Percentiles rank a stretch among this genome's conserved stretches.
These are phyloP conservation scores for Sebastes fasciatus DNA, from an alignment of 2,113 vertebrate genomes.

Conservation along the genomic window DNA sequence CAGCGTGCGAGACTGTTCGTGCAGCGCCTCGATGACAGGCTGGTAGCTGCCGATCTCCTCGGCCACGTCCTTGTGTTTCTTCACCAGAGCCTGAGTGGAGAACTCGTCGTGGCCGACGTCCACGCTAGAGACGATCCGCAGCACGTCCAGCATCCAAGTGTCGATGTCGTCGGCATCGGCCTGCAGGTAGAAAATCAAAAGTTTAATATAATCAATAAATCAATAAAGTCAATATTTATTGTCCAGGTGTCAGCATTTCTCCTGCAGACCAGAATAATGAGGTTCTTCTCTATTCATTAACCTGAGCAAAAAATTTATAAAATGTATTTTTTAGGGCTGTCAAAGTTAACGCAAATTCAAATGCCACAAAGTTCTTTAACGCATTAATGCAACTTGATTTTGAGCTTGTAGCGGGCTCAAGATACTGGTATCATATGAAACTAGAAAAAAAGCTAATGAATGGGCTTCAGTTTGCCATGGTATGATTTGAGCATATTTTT, in stretches of 20 bases:
- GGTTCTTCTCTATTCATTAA: neutral
- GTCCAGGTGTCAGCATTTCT: neutral
- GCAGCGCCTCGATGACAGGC: conserved; percentile 92
- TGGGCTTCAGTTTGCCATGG: no score
- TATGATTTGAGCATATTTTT: no score
- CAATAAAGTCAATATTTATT: neutral
- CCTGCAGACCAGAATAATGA: neutral
- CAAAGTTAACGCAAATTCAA: no score
- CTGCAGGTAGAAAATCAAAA: conserved; percentile 14
- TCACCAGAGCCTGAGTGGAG: conserved; percentile 97
- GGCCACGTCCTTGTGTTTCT: conserved; percentile 97
- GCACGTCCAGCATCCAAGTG: conserved; percentile 96
- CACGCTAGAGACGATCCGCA: conserved; percentile 94
- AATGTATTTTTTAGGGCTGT: no score
- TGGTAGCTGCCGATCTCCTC: conserved; percentile 95
- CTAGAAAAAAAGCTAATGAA: no score
- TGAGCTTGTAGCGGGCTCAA: no score
- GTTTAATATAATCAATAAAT: neutral
- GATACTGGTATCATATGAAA: no score
- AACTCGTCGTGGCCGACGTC: conserved; percentile 98
- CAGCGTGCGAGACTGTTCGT: conserved; percentile 90
- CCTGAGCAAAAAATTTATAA: neutral
- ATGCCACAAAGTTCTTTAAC: no score
- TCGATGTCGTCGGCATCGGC: conserved; percentile 95
- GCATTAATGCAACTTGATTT: no score